Percentiles rank a stretch among this genome's conserved stretches.
Evolutionary conservation across 2,888 invertebrate species (phyloP).

Genomic region (Apodemia duryi): DNA sequence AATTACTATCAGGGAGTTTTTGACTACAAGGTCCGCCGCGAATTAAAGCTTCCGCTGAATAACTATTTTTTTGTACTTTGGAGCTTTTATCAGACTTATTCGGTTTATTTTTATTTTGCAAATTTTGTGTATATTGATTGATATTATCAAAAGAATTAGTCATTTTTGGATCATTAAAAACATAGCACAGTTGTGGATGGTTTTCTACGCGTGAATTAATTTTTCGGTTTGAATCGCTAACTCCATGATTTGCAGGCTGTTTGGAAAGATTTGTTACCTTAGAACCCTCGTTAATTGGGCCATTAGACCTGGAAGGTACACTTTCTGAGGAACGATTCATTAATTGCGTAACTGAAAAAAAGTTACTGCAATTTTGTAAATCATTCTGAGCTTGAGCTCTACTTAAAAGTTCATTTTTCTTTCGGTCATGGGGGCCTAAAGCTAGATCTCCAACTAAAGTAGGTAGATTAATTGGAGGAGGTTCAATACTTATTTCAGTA

Average conservation of each 20-base stretch:
- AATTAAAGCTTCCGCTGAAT: slow-evolving; percentile 67
- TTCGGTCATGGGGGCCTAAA: slow-evolving; percentile 69
- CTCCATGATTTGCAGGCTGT: slow-evolving; percentile 49
- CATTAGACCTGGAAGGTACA: slow-evolving; percentile 54
- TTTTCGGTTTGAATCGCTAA: slow-evolving; percentile 55
- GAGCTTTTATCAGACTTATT: slow-evolving; percentile 56
- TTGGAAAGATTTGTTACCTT: slow-evolving; percentile 46
- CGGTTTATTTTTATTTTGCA: slow-evolving; percentile 53
- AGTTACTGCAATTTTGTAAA: slow-evolving; percentile 64
- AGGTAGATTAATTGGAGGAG: slow-evolving; percentile 69
- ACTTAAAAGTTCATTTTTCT: slow-evolving; percentile 54
- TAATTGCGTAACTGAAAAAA: slow-evolving; percentile 68
- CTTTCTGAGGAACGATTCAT: slow-evolving; percentile 69
- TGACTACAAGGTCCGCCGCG: slow-evolving; percentile 59
- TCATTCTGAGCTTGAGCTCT: slow-evolving; percentile 51
- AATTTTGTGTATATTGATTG: slow-evolving; percentile 41
- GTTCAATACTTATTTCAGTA: slow-evolving; percentile 71
- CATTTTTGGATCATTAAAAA: slow-evolving; percentile 58
- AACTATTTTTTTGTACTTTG: slow-evolving; percentile 65
- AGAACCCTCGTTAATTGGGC: slow-evolving; percentile 45
- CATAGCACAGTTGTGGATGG: slow-evolving; percentile 58
- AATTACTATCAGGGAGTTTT: slow-evolving; percentile 51
- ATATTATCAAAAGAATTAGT: slow-evolving; percentile 53
- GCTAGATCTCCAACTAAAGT: slow-evolving; percentile 70
- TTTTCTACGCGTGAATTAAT: slow-evolving; percentile 50